These are phyloP conservation scores for Podargus strigoides DNA, from an alignment of 2,797 vertebrate genomes.

Conservation along the genomic window DNA sequence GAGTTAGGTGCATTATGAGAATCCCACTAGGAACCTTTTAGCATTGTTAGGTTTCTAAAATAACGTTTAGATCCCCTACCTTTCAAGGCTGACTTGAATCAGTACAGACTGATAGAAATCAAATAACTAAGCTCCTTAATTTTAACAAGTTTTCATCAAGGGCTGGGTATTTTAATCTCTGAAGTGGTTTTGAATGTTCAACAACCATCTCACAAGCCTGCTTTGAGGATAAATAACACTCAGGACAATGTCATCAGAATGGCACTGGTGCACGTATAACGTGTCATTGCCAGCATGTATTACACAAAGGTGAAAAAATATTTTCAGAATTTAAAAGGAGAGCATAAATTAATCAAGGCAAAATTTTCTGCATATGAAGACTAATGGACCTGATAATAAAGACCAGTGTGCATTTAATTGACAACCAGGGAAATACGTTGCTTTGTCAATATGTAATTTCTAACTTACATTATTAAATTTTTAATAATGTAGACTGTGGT, in stretches of 20 bases:
- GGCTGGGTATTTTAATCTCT: neutral
- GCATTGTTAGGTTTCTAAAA: neutral
- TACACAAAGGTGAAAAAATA: neutral
- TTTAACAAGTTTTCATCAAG: neutral
- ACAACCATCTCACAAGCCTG: neutral
- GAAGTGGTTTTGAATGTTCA: neutral
- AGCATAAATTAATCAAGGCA: neutral
- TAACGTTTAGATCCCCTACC: neutral
- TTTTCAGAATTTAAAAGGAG: neutral
- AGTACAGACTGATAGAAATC: neutral
- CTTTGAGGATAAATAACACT: neutral
- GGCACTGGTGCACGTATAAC: neutral
- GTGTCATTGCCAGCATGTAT: neutral
- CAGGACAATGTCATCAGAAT: accelerated
- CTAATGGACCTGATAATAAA: neutral
- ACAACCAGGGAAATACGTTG: neutral
- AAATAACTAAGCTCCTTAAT: neutral
- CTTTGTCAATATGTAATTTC: neutral
- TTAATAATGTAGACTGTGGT: neutral
- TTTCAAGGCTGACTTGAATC: neutral
- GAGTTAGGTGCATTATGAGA: neutral
- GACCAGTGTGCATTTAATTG: neutral
- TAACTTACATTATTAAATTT: neutral
- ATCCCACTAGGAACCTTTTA: neutral
- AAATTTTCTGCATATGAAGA: neutral